phyloP scores from a whole-genome alignment of 1,140 invertebrate genomes.

The Ceratitis capitata region DNA sequence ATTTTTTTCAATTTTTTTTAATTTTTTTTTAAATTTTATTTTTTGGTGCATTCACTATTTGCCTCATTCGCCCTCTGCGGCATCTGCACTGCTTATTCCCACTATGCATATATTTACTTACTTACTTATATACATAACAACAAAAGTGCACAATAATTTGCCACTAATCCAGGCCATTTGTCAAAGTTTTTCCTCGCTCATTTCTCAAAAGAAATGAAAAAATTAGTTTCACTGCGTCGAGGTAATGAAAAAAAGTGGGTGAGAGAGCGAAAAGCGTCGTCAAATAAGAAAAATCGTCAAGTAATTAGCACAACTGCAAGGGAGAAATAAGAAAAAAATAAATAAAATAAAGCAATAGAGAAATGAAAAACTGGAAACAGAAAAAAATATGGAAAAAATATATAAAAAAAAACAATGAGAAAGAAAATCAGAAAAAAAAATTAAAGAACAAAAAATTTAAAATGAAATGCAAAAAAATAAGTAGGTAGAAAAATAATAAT shows the following conservation, averaged over 20 bases:
- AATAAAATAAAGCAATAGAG: background rate
- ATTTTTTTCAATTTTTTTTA: background rate
- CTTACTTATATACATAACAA: background rate
- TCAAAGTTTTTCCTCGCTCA: constrained; percentile 33
- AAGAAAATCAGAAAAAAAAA: no score
- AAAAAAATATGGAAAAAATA: no score
- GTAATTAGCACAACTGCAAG: background rate
- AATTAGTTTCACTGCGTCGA: constrained; percentile 11
- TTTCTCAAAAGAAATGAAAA: constrained; percentile 23
- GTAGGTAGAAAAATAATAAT: no score
- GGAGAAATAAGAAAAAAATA: background rate
- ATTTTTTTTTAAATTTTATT: background rate
- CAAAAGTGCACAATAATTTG: constrained; percentile 27
- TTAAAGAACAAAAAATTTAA: no score
- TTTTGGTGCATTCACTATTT: background rate
- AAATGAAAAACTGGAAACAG: background rate
- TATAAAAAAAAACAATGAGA: no score
- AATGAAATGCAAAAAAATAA: no score
- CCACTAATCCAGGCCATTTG: constrained; percentile 31
- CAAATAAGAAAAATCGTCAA: background rate
- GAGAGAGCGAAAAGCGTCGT: background rate
- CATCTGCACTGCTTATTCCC: background rate
- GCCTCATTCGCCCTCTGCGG: background rate
- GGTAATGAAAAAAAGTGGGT: background rate
- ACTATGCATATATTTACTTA: background rate